Evolutionary conservation across 2,888 invertebrate genomes (phyloP).

Genomic region (Pegoplata infirma): DNA sequence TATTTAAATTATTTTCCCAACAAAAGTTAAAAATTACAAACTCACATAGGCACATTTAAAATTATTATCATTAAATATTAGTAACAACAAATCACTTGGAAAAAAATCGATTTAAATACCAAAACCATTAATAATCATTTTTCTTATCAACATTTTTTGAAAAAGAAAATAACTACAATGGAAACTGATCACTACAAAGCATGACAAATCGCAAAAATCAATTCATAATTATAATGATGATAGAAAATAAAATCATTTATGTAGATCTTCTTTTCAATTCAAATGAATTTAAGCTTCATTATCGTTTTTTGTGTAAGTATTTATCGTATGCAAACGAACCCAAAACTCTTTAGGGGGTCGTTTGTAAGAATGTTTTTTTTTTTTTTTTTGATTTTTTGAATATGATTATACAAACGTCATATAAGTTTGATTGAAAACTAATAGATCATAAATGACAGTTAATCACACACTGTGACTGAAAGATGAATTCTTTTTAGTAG

Average conservation of each 20-base stretch:
- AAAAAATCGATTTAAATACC: conserved; percentile 55
- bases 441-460: conserved; percentile 62
- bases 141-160: conserved; percentile 38
- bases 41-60: too few relatives aligned
- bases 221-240: conserved; percentile 62
- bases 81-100: conserved; percentile 46
- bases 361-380: conserved; percentile 25
- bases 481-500: conserved; percentile 14
- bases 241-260: conserved; percentile 45
- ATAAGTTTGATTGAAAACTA: conserved; percentile 60
- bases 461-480: conserved; percentile 25
- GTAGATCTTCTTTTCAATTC: conserved; percentile 45
- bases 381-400: too few relatives aligned
- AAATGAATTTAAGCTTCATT: conserved; percentile 52
- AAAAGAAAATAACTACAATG: neutral
- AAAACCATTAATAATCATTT: conserved; percentile 60
- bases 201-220: conserved; percentile 64
- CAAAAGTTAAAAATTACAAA: conserved; percentile 25
- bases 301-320: conserved; percentile 18
- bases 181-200: conserved; percentile 54
- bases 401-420: conserved; percentile 49
- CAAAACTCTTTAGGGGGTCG: conserved; percentile 60
- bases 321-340: conserved; percentile 59
- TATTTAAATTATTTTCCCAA: conserved; percentile 43
- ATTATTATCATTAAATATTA: conserved; percentile 52